Evolutionary conservation across 2,797 vertebrate genomes (phyloP).

Genomic region (Hyperoplus immaculatus): DNA sequence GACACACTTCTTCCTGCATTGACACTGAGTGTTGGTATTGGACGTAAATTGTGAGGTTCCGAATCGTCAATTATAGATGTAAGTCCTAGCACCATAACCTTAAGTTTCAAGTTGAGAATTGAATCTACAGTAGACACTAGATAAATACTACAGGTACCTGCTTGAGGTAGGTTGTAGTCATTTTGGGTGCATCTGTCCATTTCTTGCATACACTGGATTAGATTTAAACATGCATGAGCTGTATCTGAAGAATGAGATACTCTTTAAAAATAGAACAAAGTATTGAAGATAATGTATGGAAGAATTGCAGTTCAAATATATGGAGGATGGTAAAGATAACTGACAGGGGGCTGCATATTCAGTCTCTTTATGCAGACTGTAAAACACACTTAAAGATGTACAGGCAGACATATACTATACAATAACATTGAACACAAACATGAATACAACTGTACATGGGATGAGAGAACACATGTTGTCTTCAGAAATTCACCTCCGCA

Average conservation of each 20-base stretch:
- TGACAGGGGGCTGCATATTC: conserved; percentile 21
- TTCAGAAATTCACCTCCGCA: conserved; percentile 48
- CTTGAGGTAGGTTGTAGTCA: not conserved
- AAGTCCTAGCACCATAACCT: not conserved
- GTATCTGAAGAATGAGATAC: not conserved
- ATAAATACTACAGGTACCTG: not conserved
- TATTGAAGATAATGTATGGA: conserved; percentile 17
- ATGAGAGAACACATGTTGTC: conserved; percentile 47
- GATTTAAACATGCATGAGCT: conserved; percentile 20
- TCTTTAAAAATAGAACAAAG: conserved; percentile 30
- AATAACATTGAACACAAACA: conserved; percentile 11
- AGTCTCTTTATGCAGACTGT: conserved; percentile 12
- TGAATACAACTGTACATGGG: not conserved
- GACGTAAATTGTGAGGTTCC: not conserved
- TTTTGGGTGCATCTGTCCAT: conserved; percentile 13
- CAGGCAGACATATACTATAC: conserved; percentile 8
- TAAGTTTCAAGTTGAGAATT: not conserved
- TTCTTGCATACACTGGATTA: conserved; percentile 12
- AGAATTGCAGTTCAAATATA: conserved; percentile 8
- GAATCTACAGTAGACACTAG: not conserved
- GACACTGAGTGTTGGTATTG: not conserved
- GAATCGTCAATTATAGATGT: conserved; percentile 1
- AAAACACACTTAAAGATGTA: conserved; percentile 28
- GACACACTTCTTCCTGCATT: not conserved
- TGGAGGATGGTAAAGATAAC: conserved; percentile 4